These are phyloP conservation scores for Desoria tigrina DNA, from an alignment of 2,888 invertebrate species.

Conservation along the genomic window DNA sequence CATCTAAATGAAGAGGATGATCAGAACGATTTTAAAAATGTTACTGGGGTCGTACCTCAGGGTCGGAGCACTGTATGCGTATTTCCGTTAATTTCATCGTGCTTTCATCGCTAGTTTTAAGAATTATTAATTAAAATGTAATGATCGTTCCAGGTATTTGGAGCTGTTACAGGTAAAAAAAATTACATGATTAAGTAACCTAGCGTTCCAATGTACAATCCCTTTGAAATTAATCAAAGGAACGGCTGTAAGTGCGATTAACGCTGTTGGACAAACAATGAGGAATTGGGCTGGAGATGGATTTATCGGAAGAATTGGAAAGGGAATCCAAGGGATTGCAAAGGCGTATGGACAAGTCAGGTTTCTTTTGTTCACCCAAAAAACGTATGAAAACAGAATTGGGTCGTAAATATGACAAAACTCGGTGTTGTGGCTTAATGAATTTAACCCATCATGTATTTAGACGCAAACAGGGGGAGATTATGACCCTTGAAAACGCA, in stretches of 20 bases:
- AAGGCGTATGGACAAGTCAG: neutral
- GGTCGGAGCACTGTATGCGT: too few relatives aligned
- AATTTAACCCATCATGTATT: too few relatives aligned
- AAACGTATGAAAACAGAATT: constrained; percentile 6
- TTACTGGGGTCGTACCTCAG: too few relatives aligned
- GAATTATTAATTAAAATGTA: too few relatives aligned
- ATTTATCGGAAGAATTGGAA: neutral
- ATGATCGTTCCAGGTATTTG: too few relatives aligned
- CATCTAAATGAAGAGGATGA: too few relatives aligned
- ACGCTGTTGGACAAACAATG: neutral
- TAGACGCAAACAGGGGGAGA: too few relatives aligned
- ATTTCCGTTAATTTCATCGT: too few relatives aligned
- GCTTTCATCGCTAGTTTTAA: too few relatives aligned
- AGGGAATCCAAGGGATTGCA: neutral
- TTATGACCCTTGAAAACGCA: too few relatives aligned
- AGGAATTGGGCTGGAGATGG: neutral
- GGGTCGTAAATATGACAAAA: neutral
- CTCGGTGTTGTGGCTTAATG: neutral
- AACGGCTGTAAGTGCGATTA: neutral
- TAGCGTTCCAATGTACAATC: neutral
- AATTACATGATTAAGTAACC: neutral
- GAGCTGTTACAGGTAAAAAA: too few relatives aligned
- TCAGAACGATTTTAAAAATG: too few relatives aligned
- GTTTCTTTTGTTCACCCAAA: constrained; percentile 6
- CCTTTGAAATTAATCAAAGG: constrained; percentile 5